phyloP scores from a whole-genome alignment of 2,113 vertebrate species.

The Scophthalmus maximus region DNA sequence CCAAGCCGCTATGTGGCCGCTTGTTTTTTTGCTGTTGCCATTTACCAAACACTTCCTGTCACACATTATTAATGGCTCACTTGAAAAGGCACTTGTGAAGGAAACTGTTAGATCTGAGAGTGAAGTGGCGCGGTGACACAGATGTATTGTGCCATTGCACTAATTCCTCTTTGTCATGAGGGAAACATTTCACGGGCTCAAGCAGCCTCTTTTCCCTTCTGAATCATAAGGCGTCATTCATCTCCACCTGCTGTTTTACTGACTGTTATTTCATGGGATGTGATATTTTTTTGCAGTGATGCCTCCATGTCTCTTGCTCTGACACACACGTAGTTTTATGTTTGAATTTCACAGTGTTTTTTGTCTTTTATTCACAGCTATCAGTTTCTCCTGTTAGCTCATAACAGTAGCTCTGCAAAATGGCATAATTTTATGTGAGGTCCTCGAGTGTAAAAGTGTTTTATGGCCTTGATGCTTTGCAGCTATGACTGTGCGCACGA shows the following conservation, averaged over 20 bases:
- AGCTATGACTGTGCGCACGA: slow-evolving; percentile 89
- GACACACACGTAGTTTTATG: background rate
- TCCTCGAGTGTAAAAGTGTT: too few relatives aligned
- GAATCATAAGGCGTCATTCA: slow-evolving; percentile 42
- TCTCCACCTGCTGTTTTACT: slow-evolving; percentile 32
- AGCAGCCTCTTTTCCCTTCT: slow-evolving; percentile 6
- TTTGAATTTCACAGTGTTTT: background rate
- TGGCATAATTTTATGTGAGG: too few relatives aligned
- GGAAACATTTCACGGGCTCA: slow-evolving; percentile 19
- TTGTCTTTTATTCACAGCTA: background rate
- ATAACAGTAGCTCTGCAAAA: too few relatives aligned
- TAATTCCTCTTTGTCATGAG: slow-evolving; percentile 51
- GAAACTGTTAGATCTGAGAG: slow-evolving; percentile 41
- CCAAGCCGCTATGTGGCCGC: background rate
- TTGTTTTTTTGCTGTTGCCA: slow-evolving; percentile 25
- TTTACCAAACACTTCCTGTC: slow-evolving; percentile 49
- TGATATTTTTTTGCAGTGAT: slow-evolving; percentile 27
- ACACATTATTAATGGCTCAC: slow-evolving; percentile 61
- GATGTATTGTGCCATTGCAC: slow-evolving; percentile 38
- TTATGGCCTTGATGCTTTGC: slow-evolving; percentile 23
- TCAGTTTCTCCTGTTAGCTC: background rate
- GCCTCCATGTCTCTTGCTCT: slow-evolving; percentile 1
- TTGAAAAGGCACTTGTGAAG: slow-evolving; percentile 47
- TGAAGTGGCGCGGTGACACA: slow-evolving; percentile 47
- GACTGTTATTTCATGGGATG: slow-evolving; percentile 32